A percentile compares a stretch with the other conserved stretches of the same genome.
phyloP scores from a whole-genome alignment of 2,113 vertebrate species.

The Rhinolophus sinicus region DNA sequence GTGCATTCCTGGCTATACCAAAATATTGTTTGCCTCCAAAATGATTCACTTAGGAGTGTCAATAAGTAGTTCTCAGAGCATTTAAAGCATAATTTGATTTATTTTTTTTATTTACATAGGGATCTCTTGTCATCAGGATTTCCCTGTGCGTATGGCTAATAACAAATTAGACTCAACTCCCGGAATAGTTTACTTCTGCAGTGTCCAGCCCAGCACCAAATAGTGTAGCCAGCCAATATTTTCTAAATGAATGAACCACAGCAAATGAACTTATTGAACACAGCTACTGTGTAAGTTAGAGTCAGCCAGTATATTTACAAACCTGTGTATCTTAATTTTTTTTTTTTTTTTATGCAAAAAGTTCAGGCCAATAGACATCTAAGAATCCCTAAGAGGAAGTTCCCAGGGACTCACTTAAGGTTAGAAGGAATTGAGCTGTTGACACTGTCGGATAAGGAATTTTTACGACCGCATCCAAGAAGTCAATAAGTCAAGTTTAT shows the following conservation, averaged over 20 bases:
- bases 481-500: constrained; percentile 13
- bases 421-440: constrained; percentile 27
- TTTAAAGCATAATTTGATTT: neutral
- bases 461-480: constrained; percentile 24
- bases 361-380: neutral
- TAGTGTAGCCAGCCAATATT: neutral
- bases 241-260: neutral
- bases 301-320: neutral
- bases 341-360: neutral
- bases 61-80: neutral
- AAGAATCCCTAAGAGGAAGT: neutral
- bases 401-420: neutral
- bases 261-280: constrained; percentile 14
- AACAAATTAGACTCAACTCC: neutral
- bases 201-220: neutral
- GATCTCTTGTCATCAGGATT: neutral
- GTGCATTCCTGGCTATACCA: neutral
- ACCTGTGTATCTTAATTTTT: neutral
- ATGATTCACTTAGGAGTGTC: neutral
- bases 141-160: neutral
- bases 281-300: neutral
- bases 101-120: neutral
- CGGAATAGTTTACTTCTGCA: neutral
- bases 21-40: neutral
- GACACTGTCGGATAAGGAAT: neutral